These are phyloP conservation scores for Phylloscopus whistleri DNA, from an alignment of 2,113 vertebrate genomes.

Conservation along the genomic window DNA sequence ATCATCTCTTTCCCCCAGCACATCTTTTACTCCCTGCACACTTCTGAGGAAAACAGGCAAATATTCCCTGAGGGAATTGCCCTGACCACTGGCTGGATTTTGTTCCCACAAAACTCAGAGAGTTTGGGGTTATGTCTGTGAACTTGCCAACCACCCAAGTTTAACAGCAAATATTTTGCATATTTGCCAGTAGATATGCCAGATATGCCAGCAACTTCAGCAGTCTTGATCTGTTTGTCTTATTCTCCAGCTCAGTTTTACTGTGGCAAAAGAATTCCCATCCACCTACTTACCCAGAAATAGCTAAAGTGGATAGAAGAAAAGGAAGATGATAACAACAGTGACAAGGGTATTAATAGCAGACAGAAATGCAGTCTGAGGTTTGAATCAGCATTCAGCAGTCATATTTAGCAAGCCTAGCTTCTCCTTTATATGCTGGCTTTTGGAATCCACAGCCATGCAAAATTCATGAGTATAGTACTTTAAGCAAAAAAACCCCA, in stretches of 20 bases:
- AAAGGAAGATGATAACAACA: neutral
- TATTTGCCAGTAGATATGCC: neutral
- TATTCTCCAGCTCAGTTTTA: neutral
- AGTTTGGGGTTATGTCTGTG: neutral
- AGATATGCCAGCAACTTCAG: neutral
- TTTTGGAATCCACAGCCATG: slow-evolving; percentile 11
- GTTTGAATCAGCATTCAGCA: slow-evolving; percentile 19
- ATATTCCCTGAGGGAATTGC: neutral
- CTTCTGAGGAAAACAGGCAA: neutral
- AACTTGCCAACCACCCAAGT: neutral
- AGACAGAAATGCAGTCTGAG: neutral
- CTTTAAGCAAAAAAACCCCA: neutral
- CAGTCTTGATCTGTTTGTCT: neutral
- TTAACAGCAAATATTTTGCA: neutral
- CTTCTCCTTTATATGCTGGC: neutral
- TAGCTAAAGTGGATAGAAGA: neutral
- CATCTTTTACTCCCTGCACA: neutral
- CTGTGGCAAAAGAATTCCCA: neutral
- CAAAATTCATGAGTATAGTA: slow-evolving; percentile 41
- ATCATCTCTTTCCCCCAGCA: neutral
- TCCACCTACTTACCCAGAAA: neutral
- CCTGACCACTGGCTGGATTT: neutral
- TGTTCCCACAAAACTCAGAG: rapidly evolving
- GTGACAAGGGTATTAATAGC: neutral
- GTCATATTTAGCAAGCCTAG: neutral